These are phyloP conservation scores for Elanoides forficatus DNA, from an alignment of 2,113 vertebrate genomes.

Conservation along the genomic window DNA sequence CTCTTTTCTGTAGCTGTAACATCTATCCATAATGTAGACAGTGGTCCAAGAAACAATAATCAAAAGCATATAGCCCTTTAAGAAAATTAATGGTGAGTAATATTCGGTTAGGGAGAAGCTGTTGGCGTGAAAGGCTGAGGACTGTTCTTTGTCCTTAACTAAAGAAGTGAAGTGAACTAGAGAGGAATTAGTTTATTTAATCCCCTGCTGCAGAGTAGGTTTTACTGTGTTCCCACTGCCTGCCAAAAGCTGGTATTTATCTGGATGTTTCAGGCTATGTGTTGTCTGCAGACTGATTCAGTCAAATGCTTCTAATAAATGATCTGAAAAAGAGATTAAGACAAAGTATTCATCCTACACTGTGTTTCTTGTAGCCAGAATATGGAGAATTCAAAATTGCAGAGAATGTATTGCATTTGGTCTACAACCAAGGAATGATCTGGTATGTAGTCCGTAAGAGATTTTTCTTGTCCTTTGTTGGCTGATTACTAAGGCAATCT, in stretches of 20 bases:
- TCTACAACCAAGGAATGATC: slow-evolving; percentile 99
- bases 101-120: background rate
- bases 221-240: background rate
- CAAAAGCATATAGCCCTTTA: background rate
- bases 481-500: background rate
- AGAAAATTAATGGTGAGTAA: background rate
- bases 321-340: background rate
- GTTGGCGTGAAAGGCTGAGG: background rate
- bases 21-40: accelerated
- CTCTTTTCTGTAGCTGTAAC: background rate
- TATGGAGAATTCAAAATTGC: slow-evolving; percentile 99
- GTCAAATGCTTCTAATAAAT: background rate
- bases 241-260: background rate
- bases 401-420: slow-evolving; percentile 94
- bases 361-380: slow-evolving; percentile 84
- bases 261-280: background rate
- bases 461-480: background rate
- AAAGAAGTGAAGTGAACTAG: background rate
- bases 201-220: background rate
- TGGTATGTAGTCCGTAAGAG: slow-evolving; percentile 76
- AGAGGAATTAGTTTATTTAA: background rate
- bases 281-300: background rate
- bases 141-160: background rate
- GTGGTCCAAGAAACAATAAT: background rate
- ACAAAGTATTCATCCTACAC: background rate